Conservation (phyloP, 2,113 vertebrate genomes). For the Labeo rohita region DNA sequence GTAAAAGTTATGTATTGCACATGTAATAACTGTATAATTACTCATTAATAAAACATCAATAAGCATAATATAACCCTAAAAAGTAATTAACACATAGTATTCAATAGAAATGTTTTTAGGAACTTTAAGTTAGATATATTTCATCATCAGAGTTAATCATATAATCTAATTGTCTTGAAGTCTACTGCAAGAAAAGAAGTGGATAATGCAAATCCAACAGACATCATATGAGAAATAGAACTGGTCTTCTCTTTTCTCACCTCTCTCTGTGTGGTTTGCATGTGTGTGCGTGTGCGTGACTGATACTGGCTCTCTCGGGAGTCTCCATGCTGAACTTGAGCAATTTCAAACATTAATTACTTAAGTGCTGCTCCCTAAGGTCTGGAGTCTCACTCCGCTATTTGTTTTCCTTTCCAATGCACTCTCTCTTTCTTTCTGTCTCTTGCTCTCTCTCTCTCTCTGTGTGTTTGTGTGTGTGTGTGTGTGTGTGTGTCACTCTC, state of each 20-base stretch:
- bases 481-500: not conserved
- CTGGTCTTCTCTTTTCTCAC: not conserved
- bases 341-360: conserved; percentile 59
- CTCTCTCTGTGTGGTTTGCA: not conserved
- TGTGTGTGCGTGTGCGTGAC: conserved; percentile 3
- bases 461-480: not conserved
- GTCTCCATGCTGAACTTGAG: conserved; percentile 36
- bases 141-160: not conserved
- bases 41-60: not conserved
- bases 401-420: conserved; percentile 49
- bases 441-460: not conserved
- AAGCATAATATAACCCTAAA: not conserved
- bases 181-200: not conserved
- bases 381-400: conserved; percentile 14
- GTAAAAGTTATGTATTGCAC: not conserved
- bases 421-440: not conserved
- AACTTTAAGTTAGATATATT: not conserved
- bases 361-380: conserved; percentile 55
- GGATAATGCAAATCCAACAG: not conserved
- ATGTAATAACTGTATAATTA: not conserved
- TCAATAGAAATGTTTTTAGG: too few relatives aligned
- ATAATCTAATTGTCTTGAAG: not conserved
- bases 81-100: not conserved
- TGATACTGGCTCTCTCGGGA: conserved; percentile 37
- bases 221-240: not conserved